A percentile compares a stretch with the other conserved stretches of the same genome.
phyloP scores from a whole-genome alignment of 2,888 invertebrate species.

The Tineola bisselliella region DNA sequence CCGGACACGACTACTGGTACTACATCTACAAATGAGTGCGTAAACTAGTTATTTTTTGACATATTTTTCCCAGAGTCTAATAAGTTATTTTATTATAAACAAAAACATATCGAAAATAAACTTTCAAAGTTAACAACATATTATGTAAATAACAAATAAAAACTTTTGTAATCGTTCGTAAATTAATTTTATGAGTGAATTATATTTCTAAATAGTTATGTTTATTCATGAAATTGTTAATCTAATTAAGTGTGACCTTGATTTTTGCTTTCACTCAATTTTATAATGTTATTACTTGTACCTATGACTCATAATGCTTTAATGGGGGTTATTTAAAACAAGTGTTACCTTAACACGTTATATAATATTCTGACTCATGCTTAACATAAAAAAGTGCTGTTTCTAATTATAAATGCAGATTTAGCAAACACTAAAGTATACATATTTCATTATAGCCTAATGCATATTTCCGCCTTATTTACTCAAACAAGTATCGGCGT shows the following conservation, averaged over 20 bases:
- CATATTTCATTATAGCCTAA: too few relatives aligned
- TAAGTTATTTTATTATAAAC: too few relatives aligned
- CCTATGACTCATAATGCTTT: neutral
- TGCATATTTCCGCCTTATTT: too few relatives aligned
- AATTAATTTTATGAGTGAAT: neutral
- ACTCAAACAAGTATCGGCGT: too few relatives aligned
- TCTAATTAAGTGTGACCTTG: conserved; percentile 23
- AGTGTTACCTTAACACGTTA: neutral
- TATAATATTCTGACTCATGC: neutral
- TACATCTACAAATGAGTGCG: conserved; percentile 42
- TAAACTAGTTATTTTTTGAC: conserved; percentile 16
- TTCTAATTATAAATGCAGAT: too few relatives aligned
- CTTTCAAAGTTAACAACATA: too few relatives aligned
- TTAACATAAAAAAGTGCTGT: too few relatives aligned
- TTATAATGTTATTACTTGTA: neutral
- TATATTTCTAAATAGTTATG: neutral
- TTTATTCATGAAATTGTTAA: conserved; percentile 14
- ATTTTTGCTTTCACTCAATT: neutral
- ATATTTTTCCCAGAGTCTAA: too few relatives aligned
- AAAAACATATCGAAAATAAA: too few relatives aligned
- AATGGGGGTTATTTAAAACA: neutral
- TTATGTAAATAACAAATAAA: too few relatives aligned
- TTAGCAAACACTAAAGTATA: too few relatives aligned
- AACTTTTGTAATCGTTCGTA: too few relatives aligned
- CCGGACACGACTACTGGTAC: conserved; percentile 40